Base-by-base conservation (phyloP, 2,113 vertebrate genomes). In the Leptobrachium ailaonicum region DNA sequence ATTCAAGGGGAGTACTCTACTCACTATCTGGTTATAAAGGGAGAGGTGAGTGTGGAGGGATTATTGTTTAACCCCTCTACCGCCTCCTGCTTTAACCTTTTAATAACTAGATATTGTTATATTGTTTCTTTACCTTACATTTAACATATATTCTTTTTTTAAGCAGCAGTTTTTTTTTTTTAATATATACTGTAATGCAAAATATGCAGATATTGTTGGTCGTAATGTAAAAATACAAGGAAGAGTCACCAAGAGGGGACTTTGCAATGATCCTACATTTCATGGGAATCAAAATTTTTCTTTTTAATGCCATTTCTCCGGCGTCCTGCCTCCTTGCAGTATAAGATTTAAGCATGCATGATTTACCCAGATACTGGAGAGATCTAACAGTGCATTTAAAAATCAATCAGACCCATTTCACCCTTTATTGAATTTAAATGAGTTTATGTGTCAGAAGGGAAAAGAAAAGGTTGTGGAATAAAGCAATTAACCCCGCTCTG, bases 401-500 rank as follows among this genome's bases (percentile, higher is more conserved):
- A 69, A 69, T 69, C 66, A 2, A 42, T 69, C 41, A 13, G 8
- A 69, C 41, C 13, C 13, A 44, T 69, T 69, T 69, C 41, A 69
- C 41, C 66, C 42, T 13, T 44, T 44, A 69, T 12, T 69, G 67
- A 69, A 69, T 45, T 69, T 43, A 69, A 69, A 44, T 69, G 67
- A 69, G 11, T 14, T 69, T 44, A 69, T 41, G 42, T 69, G 67
- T 69, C 42, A 45, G 12, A 69, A 69, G 67, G 42, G 67, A 44
- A 69, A 69, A 69, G 62, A 64, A 64, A 40, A 64, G n/a, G 62
- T 64, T 64, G 20, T 64, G 20, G 62, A 64, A 64, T 64, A 64
- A 32, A 40, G 62, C n/a, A 64, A 64, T 64, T 64, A 32, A 64
- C 32, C 62, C n/a, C 10, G 20, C 62, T 60, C 13, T 1, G 11